Evolutionary conservation across 2,113 vertebrate species (phyloP), one percentile per base, ranked within the genome.

Genomic region (Phalacrocorax aristotelis): DNA sequence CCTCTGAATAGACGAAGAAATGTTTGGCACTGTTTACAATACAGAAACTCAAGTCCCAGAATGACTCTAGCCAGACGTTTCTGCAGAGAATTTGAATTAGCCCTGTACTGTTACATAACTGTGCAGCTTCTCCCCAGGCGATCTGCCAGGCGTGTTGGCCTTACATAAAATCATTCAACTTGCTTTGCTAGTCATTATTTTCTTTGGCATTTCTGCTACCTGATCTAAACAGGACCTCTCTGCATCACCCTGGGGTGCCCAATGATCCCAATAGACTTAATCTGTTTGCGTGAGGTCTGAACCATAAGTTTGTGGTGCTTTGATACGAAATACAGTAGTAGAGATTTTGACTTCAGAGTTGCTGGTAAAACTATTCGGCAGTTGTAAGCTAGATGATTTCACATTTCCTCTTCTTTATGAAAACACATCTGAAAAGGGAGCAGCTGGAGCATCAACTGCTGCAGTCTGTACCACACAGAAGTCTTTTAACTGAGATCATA

Each of bases 101-200:
- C 92, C 91, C 95, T 89, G 95, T 94, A 69, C 70, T 74, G 96
- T 91, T 96, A 97, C 77, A 40, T 94, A 87, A 95, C 70, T 64
- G 77, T 84, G 93, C 96, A 96, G 84, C 78, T 89, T 94, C 96
- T 95, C 95, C 95, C 80, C 55, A 91, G 98, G 97, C 97, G 93
- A 51, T 4, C 77, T 97, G 94, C 96, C 96, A 95, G 69, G 82
- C 51, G 0, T 93, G 86, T 40, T 92, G 83, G 93, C 94, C 78
- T 98, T 97, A 97, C 84, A 94, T 96, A 98, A 95, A 98, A 94
- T 58, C 95, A 83, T 89, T 83, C 94, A 54, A 21, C 75, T 49
- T 66, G 68, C 68, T 48, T 76, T 80, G 75, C 91, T 77, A 78
- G 30, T 70, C 17, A 20, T 25, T 90, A 69, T 88, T 95, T 96